Conservation (phyloP, 2,797 vertebrate genomes). For the Cryptoblepharus egeriae region DNA sequence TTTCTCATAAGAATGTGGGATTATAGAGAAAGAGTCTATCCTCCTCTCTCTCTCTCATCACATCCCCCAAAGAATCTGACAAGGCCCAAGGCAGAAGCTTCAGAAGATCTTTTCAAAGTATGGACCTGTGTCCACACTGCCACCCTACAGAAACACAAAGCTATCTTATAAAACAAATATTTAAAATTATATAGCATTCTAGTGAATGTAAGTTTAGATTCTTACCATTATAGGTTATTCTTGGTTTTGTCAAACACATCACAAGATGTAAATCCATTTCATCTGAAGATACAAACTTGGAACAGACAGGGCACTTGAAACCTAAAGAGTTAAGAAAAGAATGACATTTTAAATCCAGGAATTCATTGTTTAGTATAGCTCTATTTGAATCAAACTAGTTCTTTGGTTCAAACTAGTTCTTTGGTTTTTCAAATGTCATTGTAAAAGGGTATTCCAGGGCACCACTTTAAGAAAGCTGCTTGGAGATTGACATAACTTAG, state of each 20-base stretch:
- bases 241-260: conserved; percentile 95
- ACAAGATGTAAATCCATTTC: conserved; percentile 98
- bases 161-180: background rate
- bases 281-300: conserved; percentile 94
- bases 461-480: background rate
- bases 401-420: conserved; percentile 15
- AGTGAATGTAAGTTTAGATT: conserved; percentile 54
- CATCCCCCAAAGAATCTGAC: background rate
- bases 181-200: background rate
- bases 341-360: conserved; percentile 41
- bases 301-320: conserved; percentile 97
- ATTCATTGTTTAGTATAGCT: conserved; percentile 1
- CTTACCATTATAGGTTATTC: conserved; percentile 97
- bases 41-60: no score
- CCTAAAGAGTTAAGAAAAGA: conserved; percentile 78
- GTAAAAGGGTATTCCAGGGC: background rate
- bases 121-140: no score
- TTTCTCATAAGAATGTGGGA: background rate
- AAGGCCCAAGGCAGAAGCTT: no score
- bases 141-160: no score
- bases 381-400: conserved; percentile 12
- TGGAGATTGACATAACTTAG: background rate
- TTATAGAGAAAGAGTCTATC: background rate
- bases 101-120: no score
- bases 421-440: conserved; percentile 31